Percentiles rank a stretch among this genome's conserved stretches.
Evolutionary conservation across 2,113 vertebrate genomes (phyloP).

Genomic region (Edolisoma coerulescens): DNA sequence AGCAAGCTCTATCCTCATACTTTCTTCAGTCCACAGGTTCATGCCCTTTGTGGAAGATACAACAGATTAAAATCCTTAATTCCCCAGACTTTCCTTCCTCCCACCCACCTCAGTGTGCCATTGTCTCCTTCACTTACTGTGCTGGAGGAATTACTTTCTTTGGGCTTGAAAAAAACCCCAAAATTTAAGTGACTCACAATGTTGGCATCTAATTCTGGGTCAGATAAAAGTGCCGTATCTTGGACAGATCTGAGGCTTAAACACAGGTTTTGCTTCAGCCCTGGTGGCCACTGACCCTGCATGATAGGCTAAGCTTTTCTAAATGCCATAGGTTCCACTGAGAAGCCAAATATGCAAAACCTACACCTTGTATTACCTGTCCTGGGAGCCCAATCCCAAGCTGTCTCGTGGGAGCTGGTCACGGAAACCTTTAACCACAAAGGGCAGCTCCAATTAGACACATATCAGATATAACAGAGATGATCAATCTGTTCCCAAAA

Average conservation of each 20-base stretch:
- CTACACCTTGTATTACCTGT: too few relatives aligned
- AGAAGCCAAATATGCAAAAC: not conserved
- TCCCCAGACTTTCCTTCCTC: not conserved
- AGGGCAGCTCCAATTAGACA: not conserved
- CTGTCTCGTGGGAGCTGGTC: not conserved
- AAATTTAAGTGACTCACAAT: not conserved
- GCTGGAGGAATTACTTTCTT: not conserved
- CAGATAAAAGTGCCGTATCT: not conserved
- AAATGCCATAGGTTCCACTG: not conserved
- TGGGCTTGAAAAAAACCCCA: not conserved
- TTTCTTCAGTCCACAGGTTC: not conserved
- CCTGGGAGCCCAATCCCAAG: not conserved
- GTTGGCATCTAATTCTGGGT: not conserved
- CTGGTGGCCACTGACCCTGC: accelerated
- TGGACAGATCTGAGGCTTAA: not conserved
- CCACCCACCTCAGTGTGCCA: not conserved
- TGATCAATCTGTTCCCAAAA: not conserved
- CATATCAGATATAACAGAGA: not conserved
- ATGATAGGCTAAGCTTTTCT: not conserved
- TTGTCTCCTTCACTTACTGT: not conserved
- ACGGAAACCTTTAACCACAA: not conserved
- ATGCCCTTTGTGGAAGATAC: not conserved
- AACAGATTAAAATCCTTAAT: not conserved
- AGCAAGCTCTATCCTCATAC: not conserved
- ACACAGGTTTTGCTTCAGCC: not conserved